phyloP scores from a whole-genome alignment of 2,797 vertebrate genomes.

The Pteronotus mesoamericanus region DNA sequence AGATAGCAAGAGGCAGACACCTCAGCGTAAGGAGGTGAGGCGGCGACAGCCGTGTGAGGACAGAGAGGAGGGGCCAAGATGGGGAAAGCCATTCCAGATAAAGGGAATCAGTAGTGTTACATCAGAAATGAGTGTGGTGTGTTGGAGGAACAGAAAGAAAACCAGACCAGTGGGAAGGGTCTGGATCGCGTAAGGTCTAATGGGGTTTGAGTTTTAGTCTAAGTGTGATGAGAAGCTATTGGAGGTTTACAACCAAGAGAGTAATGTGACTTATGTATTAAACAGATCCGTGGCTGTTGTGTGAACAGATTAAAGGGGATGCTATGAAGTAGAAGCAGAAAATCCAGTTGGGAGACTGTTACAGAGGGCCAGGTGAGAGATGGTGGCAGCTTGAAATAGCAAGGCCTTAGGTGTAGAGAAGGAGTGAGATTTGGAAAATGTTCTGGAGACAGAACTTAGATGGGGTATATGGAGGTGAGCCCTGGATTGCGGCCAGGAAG shows the following conservation, averaged over 20 bases:
- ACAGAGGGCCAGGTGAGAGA: background rate
- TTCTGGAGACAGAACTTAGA: background rate
- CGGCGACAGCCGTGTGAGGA: background rate
- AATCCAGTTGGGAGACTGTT: background rate
- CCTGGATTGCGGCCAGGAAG: background rate
- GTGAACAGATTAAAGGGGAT: background rate
- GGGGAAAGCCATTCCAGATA: background rate
- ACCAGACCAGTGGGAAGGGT: background rate
- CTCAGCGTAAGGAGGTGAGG: background rate
- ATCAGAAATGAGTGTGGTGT: background rate
- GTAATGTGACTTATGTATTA: background rate
- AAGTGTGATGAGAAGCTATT: background rate
- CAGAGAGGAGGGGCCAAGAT: background rate
- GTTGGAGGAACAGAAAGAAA: background rate
- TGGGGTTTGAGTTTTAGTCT: background rate
- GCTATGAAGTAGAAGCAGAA: background rate
- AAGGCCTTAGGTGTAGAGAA: background rate
- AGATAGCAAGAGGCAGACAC: background rate
- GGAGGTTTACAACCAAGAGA: background rate
- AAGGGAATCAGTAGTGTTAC: background rate
- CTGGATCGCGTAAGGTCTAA: background rate
- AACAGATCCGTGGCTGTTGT: background rate
- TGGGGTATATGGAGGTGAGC: background rate
- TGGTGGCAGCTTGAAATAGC: background rate
- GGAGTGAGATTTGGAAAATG: background rate